Evolutionary conservation across 2,888 invertebrate genomes (phyloP).

Genomic region (Frankliniella intonsa): DNA sequence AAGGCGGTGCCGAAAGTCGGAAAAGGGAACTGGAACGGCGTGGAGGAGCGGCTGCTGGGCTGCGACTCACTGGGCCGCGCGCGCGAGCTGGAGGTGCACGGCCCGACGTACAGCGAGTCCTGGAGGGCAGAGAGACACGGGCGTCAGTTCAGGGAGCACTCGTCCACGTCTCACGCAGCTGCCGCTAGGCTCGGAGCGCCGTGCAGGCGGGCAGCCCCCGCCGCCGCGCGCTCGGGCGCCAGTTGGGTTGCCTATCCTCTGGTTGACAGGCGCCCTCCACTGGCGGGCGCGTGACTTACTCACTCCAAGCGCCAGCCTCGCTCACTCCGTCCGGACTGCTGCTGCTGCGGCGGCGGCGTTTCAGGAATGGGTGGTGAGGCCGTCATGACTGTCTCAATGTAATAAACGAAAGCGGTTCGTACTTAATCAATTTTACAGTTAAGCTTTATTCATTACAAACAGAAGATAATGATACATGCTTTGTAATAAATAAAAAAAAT

Average conservation of each 20-base stretch:
- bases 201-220: not conserved
- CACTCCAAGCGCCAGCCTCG: no score
- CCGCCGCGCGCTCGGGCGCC: not conserved
- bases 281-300: not conserved
- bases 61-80: not conserved
- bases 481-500: conserved; percentile 24
- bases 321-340: no score
- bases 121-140: not conserved
- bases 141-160: not conserved
- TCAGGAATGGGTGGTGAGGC: no score
- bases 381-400: no score
- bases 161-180: not conserved
- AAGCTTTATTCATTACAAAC: conserved; percentile 24
- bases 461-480: conserved; percentile 24
- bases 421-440: not conserved
- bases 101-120: not conserved
- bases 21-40: conserved; percentile 56
- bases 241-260: not conserved
- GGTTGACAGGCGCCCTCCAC: not conserved
- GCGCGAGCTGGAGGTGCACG: conserved; percentile 6
- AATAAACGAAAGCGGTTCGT: no score
- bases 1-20: conserved; percentile 45
- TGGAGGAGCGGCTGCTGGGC: conserved; percentile 50
- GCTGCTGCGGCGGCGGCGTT: no score
- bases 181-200: not conserved